Evolutionary conservation across 2,113 vertebrate species (phyloP).

Genomic region (Mormyrus iriodes): DNA sequence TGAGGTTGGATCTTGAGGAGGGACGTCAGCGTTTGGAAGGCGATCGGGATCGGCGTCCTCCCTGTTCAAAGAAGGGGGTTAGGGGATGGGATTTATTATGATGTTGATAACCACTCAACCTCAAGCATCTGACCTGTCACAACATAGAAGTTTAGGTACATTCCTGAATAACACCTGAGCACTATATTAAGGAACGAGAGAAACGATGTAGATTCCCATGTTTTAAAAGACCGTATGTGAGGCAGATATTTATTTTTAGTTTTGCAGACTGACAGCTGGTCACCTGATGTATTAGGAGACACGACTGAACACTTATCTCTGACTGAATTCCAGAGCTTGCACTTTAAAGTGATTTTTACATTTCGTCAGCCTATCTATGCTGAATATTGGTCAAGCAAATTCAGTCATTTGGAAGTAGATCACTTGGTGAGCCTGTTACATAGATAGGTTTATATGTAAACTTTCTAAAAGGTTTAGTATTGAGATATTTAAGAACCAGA

Average conservation of each 20-base stretch:
- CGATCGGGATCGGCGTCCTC: conserved; percentile 11
- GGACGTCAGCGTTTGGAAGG: conserved; percentile 17
- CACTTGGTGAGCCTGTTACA: neutral
- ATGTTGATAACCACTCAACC: neutral
- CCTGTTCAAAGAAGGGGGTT: neutral
- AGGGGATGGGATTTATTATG: neutral
- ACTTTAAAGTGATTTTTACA: neutral
- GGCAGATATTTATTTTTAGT: neutral
- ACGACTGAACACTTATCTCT: neutral
- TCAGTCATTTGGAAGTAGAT: neutral
- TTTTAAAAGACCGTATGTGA: neutral
- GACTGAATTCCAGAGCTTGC: neutral
- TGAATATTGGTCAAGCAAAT: neutral
- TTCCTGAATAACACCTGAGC: neutral
- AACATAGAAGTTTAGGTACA: neutral
- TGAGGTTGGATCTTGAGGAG: neutral
- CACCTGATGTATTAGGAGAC: neutral
- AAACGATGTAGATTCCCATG: neutral
- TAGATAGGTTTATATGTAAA: neutral
- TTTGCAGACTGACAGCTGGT: neutral
- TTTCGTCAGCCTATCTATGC: neutral
- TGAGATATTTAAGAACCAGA: neutral
- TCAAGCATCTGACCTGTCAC: neutral
- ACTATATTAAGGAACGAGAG: neutral
- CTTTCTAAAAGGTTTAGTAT: neutral